Base-by-base conservation (phyloP, 2,113 vertebrate genomes). In the Trogon melanurus region DNA sequence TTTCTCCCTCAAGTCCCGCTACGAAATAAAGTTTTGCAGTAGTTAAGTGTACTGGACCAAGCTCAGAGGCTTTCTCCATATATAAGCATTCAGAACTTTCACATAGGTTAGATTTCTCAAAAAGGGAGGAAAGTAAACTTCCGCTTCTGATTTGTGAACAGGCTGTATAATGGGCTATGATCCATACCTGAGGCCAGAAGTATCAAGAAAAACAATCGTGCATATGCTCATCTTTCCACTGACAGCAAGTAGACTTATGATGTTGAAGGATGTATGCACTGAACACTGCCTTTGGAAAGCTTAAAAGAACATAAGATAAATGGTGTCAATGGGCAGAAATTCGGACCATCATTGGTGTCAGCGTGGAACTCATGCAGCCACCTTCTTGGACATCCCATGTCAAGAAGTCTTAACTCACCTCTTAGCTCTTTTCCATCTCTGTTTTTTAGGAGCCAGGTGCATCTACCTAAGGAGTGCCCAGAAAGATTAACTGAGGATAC, bases 21-120 rank as follows among this genome's bases (percentile, higher is more conserved):
- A 50, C 3, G 2, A 75, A 88, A 78, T 60, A 16, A 11, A 58
- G 21, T 50, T 94, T 88, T 76, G 36, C 71, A 62, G 45, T 27
- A 30, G 17, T 91, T 79, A 57, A 90, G 36, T 22, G 44, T 30
- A 34, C 73, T 93, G 92, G 89, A 88, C 21, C 48, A 73, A 94
- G 82, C 79, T 84, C 72, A 62, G 9, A 69, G 34, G 21, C 26
- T 50, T 88, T 61, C 81, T 58, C 30, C 1, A 1, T 66, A 65
- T 95, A 2, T 65, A 72, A 79, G 61, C 27, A 48, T 47, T 73
- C 30, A 16, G 41, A 79, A 56, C 8, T 74, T 93, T 74, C 73
- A 74, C 32, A 5, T 8, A 30, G 27, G 44, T 62, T 70, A 45
- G 62, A 20, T 57, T 72, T 70, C 62, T 66, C 57, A 38, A 44